phyloP scores from a whole-genome alignment of 2,113 vertebrate genomes.

The Hippocampus abdominalis region DNA sequence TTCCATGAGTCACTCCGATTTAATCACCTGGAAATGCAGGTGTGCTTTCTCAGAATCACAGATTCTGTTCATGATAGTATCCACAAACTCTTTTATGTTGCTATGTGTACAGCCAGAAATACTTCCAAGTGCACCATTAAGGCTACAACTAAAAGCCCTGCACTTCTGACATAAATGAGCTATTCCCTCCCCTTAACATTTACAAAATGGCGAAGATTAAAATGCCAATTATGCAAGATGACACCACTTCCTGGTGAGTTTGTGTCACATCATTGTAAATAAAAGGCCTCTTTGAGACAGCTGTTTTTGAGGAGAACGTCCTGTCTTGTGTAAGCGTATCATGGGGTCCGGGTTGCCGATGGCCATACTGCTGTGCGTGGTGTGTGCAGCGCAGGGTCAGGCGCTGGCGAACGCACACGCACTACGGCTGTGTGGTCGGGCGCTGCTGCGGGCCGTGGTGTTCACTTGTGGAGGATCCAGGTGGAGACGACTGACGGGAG shows the following conservation, averaged over 20 bases:
- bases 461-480: conserved; percentile 84
- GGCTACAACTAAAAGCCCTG: conserved; percentile 54
- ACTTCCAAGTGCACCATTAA: conserved; percentile 57
- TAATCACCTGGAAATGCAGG: conserved; percentile 22
- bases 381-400: conserved; percentile 17
- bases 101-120: conserved; percentile 47
- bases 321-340: neutral
- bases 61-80: conserved; percentile 45
- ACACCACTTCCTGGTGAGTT: conserved; percentile 6
- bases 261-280: conserved; percentile 31
- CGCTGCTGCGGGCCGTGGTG: conserved; percentile 77
- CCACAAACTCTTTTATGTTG: conserved; percentile 37
- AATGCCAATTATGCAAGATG: conserved; percentile 35
- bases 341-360: conserved; percentile 57
- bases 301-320: neutral
- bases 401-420: conserved; percentile 34
- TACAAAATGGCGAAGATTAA: conserved; percentile 44
- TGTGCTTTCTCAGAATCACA: conserved; percentile 35
- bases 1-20: conserved; percentile 12
- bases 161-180: conserved; percentile 34
- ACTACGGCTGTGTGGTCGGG: conserved; percentile 78
- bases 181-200: conserved; percentile 44
- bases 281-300: conserved; percentile 28
- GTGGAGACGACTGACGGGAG: conserved; percentile 71
- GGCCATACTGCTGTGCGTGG: conserved; percentile 47